Evolutionary conservation across 2,888 invertebrate genomes (phyloP).

Genomic region (Ernsta delagoae): DNA sequence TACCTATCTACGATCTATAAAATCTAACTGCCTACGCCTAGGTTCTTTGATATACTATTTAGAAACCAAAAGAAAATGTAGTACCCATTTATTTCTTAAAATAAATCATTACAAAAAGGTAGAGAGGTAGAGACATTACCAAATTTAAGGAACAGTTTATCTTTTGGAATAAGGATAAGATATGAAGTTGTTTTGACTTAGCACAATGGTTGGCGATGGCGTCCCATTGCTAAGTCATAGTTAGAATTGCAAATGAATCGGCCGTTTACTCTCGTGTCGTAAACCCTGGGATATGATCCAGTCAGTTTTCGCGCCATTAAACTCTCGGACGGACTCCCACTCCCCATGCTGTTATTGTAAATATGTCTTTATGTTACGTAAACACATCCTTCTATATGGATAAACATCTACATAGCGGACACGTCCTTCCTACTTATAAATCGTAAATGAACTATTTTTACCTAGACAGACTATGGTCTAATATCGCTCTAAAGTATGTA

Average conservation of each 20-base stretch:
- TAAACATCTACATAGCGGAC: background rate
- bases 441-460: no score
- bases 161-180: background rate
- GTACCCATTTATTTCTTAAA: no score
- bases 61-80: no score
- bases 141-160: conserved; percentile 5
- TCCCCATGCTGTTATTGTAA: conserved; percentile 70
- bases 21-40: no score
- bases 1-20: no score
- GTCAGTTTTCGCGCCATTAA: conserved; percentile 84
- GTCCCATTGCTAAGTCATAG: conserved; percentile 67
- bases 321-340: conserved; percentile 73
- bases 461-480: no score
- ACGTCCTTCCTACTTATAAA: background rate
- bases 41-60: no score
- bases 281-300: conserved; percentile 83
- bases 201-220: conserved; percentile 46
- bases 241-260: conserved; percentile 85
- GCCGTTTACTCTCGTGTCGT: conserved; percentile 80
- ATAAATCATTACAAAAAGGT: no score
- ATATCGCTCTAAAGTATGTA: no score
- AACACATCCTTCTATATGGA: conserved; percentile 42
- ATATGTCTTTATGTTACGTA: conserved; percentile 57
- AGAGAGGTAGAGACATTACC: background rate
- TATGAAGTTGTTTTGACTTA: conserved; percentile 39